Evolutionary conservation across 2,888 invertebrate species (phyloP), one percentile per base, ranked within the genome.

Genomic region (Drosophila conformis): DNA sequence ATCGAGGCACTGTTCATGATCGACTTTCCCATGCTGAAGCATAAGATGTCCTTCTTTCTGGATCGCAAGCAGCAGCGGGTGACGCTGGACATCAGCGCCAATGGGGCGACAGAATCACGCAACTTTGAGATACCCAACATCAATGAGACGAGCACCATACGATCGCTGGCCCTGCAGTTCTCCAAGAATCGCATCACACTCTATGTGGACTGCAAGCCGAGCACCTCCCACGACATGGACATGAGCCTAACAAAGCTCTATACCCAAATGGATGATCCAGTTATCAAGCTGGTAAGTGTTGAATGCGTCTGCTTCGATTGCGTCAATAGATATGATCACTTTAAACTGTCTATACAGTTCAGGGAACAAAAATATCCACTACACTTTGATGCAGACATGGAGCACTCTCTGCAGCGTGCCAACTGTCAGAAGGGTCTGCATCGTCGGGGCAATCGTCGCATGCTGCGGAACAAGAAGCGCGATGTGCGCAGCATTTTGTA

Each of bases 1-100:
- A 93, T 93, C 58, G 93, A 93, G 73, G 93, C 93, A 0, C 83
- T 93, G n/a, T 93, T 93, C 59, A 93, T 93, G 93, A 93, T 93
- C 59, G 93, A 93, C 68, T 93, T 93, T 62, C 93, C 93, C 63
- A 92, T 91, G 58, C 66, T 93, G 38, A 93, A 93, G 76, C 93
- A 93, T 56, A 92, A 93, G 85, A 92, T 93, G 90, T 93, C 93
- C 54, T 93, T 93, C 76, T 93, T 93, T 71, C 81, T 93, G 85
- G 93, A 93, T 78, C 93, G 93, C 35, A 93, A 93, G 65, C 92
- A 93, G 71, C 93, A 93, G 63, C 88, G 91, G 2, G 91, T 93
- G 1, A 92, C 93, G 0, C 75, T 93, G 35, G 93, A 93, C 64
- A 92, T 93, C 11, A 93, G 91, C 69, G 90, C 91, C 25, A 92